Conservation (phyloP, 2,797 vertebrate genomes). For the Semotilus atromaculatus region DNA sequence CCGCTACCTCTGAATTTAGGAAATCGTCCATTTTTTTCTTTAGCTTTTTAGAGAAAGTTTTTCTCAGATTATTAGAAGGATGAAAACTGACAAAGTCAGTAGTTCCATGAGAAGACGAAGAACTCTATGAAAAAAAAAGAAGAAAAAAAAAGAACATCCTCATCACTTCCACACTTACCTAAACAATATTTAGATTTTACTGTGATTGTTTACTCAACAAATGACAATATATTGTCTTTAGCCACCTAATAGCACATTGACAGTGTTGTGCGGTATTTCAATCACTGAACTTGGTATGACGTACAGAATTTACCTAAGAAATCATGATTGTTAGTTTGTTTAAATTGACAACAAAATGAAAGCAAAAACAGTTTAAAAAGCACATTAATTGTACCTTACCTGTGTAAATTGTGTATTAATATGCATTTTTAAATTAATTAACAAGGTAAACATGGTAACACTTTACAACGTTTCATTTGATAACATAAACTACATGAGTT, state of each 20-base stretch:
- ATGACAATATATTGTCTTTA: neutral
- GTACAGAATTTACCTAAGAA: neutral
- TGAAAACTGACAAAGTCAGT: neutral
- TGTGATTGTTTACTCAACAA: neutral
- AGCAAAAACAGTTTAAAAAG: neutral
- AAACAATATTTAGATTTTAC: neutral
- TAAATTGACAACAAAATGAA: neutral
- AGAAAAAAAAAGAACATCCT: too few relatives aligned
- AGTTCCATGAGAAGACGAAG: neutral
- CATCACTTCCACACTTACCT: neutral
- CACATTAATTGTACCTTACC: too few relatives aligned
- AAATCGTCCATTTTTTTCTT: conserved; percentile 28
- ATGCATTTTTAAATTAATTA: neutral
- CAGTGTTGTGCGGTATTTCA: neutral
- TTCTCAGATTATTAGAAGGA: conserved; percentile 5
- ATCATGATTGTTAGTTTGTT: neutral
- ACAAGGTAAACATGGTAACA: neutral
- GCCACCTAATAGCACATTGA: neutral
- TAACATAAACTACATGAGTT: too few relatives aligned
- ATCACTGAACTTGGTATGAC: neutral
- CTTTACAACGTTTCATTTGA: neutral
- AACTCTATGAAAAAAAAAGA: neutral
- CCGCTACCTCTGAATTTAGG: conserved; percentile 7
- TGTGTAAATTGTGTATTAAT: neutral
- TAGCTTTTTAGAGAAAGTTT: conserved; percentile 7